Evolutionary conservation across 2,888 invertebrate genomes (phyloP), one percentile per base, ranked within the genome.

Genomic region (Amorpha juglandis): DNA sequence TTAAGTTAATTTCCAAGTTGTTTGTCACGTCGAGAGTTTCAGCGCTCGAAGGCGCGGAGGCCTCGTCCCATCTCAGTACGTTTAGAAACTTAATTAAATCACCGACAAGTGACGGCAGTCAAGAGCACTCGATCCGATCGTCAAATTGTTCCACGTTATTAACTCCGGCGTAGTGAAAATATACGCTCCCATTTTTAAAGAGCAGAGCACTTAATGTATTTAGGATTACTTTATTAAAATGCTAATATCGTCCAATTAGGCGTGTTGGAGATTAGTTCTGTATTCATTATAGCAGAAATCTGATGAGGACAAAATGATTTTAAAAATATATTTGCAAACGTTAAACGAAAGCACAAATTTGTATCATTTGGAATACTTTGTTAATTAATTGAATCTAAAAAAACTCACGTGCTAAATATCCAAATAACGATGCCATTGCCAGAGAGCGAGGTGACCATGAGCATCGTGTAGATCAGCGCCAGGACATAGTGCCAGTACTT

Each of bases 381-480:
- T 27, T 27, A 27, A 1, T 1, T 27, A 27, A 27, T 27, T 1
- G 27, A 27, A 27, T 27, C 27, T 27, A 38, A 38, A 38, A 33
- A n/a, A 63, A 93, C 95, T 95, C 83, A 96, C 96, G 96, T 96
- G 80, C 95, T 92, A 81, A 96, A 96, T 78, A 96, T 95, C 95
- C 96, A 96, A 69, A 96, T 92, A 70, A 96, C 96, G 74, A 96
- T 94, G 6, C 96, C 96, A 77, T 96, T 96, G n/a, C 96, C 96
- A 21, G 95, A 89, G 1, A 95, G 62, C 0, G 95, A 96, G 1
- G 94, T 87, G 0, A 94, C 67, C 93, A 96, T 94, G 38, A 96
- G 91, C 78, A 94, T 92, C 27, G 95, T 90, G 82, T 96, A 96
- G 69, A 95, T 90, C 47, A 96, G 92, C 1, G 95, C 96, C 19